Conservation (phyloP, 2,797 vertebrate genomes). For the Anableps anableps region DNA sequence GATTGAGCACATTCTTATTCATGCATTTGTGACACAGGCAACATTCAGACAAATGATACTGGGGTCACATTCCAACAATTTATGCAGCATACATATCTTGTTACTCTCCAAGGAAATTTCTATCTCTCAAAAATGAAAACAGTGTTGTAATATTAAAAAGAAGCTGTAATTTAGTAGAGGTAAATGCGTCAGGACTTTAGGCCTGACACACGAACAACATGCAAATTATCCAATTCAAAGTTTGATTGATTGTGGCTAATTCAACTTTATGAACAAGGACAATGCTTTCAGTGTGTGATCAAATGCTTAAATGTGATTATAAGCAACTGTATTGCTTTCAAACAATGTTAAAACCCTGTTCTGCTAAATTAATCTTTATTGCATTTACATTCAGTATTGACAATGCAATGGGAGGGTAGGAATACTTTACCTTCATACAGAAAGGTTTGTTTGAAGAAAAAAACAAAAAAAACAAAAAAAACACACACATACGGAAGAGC, state of each 20-base stretch:
- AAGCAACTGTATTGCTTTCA: background rate
- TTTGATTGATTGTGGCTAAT: background rate
- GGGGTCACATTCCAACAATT: constrained; percentile 10
- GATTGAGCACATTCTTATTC: constrained; percentile 1
- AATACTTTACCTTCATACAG: too few species aligned
- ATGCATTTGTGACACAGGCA: constrained; percentile 23
- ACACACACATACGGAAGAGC: background rate
- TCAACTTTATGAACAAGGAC: background rate
- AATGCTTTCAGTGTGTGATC: background rate
- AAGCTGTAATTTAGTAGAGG: background rate
- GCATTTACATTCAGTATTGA: background rate
- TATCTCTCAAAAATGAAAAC: constrained; percentile 11
- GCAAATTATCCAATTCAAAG: background rate
- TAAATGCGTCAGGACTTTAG: constrained; percentile 7
- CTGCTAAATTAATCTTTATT: background rate
- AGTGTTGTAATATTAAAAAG: constrained; percentile 4
- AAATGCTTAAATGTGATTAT: background rate
- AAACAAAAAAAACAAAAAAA: too few species aligned
- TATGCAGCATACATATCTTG: constrained; percentile 8
- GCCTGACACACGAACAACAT: constrained; percentile 12
- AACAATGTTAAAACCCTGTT: background rate
- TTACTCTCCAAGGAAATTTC: constrained; percentile 11
- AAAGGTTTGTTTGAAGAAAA: background rate
- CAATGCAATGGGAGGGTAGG: too few species aligned
- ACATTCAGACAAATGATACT: constrained; percentile 27